phyloP scores from a whole-genome alignment of 2,888 invertebrate genomes.

The Apotomis betuletana region DNA sequence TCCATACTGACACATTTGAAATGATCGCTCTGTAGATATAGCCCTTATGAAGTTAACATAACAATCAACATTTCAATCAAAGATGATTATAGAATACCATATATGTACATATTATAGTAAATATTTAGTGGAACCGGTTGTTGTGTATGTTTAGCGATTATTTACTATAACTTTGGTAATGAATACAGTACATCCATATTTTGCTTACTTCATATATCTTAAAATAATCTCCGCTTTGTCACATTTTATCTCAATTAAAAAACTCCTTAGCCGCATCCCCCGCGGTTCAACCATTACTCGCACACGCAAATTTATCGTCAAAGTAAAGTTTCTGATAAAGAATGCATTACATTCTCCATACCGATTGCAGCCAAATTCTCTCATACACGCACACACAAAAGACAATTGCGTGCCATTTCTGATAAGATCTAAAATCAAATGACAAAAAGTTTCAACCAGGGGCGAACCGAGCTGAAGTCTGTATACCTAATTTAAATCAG shows the following conservation, averaged over 20 bases:
- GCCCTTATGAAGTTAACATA: too few species aligned
- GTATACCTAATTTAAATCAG: constrained; percentile 36
- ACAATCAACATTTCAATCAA: too few species aligned
- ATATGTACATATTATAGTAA: too few species aligned
- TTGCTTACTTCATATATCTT: neutral
- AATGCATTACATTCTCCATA: constrained; percentile 18
- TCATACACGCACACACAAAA: neutral
- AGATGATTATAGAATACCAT: too few species aligned
- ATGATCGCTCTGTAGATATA: too few species aligned
- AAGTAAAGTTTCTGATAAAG: constrained; percentile 24
- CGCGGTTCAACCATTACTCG: constrained; percentile 23
- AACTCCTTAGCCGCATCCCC: constrained; percentile 23
- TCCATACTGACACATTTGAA: too few species aligned
- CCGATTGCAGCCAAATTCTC: neutral
- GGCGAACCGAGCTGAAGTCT: constrained; percentile 2
- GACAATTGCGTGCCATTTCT: neutral
- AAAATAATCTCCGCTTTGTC: constrained; percentile 21
- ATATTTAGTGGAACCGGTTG: too few species aligned
- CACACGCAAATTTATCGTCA: constrained; percentile 15
- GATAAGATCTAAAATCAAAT: constrained; percentile 27
- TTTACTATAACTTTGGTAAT: too few species aligned
- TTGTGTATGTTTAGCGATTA: too few species aligned
- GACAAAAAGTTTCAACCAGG: constrained; percentile 1
- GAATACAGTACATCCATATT: too few species aligned
- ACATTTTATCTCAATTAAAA: constrained; percentile 34